These are phyloP conservation scores for Drosophila borealis DNA, from an alignment of 2,888 invertebrate genomes.

Conservation along the genomic window DNA sequence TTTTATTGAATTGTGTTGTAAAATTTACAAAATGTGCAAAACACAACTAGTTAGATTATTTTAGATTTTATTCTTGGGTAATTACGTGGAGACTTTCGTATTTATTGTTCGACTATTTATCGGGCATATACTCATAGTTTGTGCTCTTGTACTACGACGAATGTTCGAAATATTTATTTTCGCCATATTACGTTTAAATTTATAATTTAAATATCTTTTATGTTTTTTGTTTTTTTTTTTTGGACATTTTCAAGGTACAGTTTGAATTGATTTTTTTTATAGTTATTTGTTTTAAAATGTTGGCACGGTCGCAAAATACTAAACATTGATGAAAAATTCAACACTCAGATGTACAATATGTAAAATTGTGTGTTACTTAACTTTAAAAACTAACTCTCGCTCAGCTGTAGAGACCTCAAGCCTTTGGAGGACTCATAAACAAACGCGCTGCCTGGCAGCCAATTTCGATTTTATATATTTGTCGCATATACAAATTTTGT, in stretches of 20 bases:
- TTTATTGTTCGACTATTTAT: conserved; percentile 53
- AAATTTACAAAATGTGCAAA: conserved; percentile 77
- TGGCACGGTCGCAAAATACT: conserved; percentile 65
- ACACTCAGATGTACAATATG: conserved; percentile 71
- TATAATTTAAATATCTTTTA: neutral
- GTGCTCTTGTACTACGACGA: conserved; percentile 48
- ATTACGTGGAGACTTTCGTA: conserved; percentile 37
- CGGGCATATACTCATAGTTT: conserved; percentile 41
- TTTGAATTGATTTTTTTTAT: conserved; percentile 46
- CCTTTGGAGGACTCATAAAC: conserved; percentile 23
- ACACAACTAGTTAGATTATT: conserved; percentile 67
- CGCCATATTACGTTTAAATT: conserved; percentile 13
- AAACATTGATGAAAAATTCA: conserved; percentile 72
- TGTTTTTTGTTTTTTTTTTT: conserved; percentile 9
- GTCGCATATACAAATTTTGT: conserved; percentile 37
- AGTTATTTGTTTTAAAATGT: conserved; percentile 42
- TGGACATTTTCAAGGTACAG: conserved; percentile 65
- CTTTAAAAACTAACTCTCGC: conserved; percentile 40
- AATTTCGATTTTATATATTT: conserved; percentile 42
- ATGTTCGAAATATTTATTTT: conserved; percentile 29
- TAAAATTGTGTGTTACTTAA: conserved; percentile 59
- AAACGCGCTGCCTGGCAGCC: conserved; percentile 56
- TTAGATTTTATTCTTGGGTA: conserved; percentile 42
- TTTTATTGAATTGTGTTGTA: conserved; percentile 63
- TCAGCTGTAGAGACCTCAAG: conserved; percentile 25